Conservation (phyloP, 2,797 vertebrate species). For the Podarcis lilfordi region DNA sequence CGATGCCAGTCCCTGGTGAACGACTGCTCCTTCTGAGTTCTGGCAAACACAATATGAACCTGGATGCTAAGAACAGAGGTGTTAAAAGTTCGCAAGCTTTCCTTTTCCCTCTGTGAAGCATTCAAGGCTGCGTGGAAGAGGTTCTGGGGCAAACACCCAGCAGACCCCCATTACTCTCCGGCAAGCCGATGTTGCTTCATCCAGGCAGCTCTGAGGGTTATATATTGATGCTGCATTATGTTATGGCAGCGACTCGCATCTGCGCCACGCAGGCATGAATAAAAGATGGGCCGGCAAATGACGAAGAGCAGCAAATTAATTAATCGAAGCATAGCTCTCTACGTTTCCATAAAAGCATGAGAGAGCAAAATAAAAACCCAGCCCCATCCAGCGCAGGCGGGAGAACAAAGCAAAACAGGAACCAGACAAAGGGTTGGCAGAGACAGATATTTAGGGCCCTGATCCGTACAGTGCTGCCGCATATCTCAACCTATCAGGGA, state of each 20-base stretch:
- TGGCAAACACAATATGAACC: not conserved
- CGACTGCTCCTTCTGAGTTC: not conserved
- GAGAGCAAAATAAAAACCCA: constrained; percentile 44
- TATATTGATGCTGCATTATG: constrained; percentile 74
- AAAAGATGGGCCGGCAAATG: constrained; percentile 75
- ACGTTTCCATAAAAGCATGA: constrained; percentile 45
- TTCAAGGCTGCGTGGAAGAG: not conserved
- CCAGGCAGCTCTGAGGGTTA: constrained; percentile 57
- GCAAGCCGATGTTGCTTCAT: constrained; percentile 20
- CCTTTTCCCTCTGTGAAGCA: not conserved
- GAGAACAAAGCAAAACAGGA: constrained; percentile 18
- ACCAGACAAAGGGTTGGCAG: not conserved
- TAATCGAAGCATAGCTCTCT: constrained; percentile 72
- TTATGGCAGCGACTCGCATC: constrained; percentile 66
- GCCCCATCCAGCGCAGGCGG: constrained; percentile 19
- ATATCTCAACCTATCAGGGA: not conserved
- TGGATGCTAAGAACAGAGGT: not conserved
- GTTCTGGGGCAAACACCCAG: no score
- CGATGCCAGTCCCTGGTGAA: no score
- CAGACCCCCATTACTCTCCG: accelerated
- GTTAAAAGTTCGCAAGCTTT: no score
- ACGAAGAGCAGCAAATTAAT: constrained; percentile 77
- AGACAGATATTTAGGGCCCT: not conserved
- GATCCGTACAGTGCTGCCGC: not conserved
- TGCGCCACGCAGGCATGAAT: constrained; percentile 73